Conservation (phyloP, 2,797 vertebrate genomes). For the Anabacerthia variegaticeps region DNA sequence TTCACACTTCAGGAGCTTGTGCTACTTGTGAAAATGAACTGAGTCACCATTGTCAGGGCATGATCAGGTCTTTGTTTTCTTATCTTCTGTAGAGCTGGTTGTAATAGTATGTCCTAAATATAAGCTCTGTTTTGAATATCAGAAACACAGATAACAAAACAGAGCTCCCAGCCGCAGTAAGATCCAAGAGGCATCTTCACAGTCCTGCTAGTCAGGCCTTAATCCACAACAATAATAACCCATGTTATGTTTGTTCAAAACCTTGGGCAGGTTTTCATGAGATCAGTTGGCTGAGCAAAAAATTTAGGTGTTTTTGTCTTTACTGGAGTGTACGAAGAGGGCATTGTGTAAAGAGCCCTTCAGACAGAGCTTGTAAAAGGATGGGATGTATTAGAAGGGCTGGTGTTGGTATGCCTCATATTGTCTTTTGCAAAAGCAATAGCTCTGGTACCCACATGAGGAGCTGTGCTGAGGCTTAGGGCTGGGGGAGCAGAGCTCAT, state of each 20-base stretch:
- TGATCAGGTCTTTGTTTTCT: background rate
- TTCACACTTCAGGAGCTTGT: background rate
- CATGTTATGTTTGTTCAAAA: background rate
- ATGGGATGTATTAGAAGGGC: background rate
- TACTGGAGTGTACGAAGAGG: background rate
- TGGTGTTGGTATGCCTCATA: background rate
- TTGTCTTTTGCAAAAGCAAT: background rate
- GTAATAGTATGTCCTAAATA: background rate
- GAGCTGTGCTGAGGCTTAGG: background rate
- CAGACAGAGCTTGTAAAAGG: background rate
- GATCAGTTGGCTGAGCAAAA: background rate
- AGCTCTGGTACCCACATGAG: background rate
- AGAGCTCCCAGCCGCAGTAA: background rate
- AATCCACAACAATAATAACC: background rate
- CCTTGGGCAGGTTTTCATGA: background rate
- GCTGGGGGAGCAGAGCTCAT: background rate
- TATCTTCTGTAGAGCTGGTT: background rate
- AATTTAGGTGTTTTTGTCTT: background rate
- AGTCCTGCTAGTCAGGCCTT: background rate
- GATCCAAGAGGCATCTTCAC: background rate
- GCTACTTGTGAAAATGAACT: background rate
- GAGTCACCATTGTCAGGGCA: background rate
- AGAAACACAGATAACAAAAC: background rate
- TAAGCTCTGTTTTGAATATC: background rate
- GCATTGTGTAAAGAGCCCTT: background rate